These are phyloP conservation scores for Gyps fulvus DNA, from an alignment of 2,113 vertebrate genomes.

Conservation along the genomic window DNA sequence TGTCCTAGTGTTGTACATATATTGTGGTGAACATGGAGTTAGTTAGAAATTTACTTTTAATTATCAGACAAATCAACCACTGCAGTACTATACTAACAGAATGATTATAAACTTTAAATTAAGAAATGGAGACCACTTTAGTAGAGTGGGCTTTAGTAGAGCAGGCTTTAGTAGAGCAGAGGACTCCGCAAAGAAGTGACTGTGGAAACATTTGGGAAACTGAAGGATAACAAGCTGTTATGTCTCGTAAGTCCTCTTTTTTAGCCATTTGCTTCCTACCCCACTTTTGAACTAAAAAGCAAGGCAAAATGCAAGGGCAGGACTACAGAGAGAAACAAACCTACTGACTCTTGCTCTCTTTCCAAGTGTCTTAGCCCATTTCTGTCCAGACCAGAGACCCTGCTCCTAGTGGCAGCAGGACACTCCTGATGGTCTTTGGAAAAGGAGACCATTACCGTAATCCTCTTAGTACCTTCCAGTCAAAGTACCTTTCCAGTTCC, in stretches of 20 bases:
- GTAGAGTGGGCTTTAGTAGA: background rate
- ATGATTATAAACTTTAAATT: background rate
- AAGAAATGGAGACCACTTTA: background rate
- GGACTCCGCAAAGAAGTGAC: background rate
- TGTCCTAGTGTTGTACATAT: background rate
- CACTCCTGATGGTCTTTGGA: background rate
- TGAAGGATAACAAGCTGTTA: background rate
- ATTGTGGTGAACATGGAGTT: background rate
- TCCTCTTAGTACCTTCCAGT: background rate
- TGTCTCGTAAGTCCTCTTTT: background rate
- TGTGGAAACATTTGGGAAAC: background rate
- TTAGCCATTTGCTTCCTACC: background rate
- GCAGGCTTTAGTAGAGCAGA: background rate
- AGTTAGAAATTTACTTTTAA: background rate
- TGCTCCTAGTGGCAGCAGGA: background rate
- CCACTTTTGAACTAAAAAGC: background rate
- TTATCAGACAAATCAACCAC: background rate
- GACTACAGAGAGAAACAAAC: background rate
- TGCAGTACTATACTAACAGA: background rate
- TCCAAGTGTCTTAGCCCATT: background rate
- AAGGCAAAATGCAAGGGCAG: background rate
- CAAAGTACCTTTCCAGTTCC: background rate
- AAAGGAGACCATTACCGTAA: background rate
- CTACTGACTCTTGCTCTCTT: background rate
- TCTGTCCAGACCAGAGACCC: background rate